A percentile compares a stretch with the other conserved stretches of the same genome.
Evolutionary conservation across 2,888 invertebrate species (phyloP).

Genomic region (Ichneumoninae sp.): DNA sequence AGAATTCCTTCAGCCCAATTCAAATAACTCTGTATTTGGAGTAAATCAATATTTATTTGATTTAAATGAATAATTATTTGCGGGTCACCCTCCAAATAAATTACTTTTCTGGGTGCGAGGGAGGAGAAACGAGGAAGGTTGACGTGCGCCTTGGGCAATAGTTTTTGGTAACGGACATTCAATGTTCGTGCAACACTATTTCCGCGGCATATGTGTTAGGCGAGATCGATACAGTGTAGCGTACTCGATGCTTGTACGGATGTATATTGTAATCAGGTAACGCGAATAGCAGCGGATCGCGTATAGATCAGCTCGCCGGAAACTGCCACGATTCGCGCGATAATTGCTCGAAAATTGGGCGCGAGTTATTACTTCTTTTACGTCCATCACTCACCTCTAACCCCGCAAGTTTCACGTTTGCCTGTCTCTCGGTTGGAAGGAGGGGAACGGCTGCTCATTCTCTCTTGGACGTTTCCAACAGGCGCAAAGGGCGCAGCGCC

Average conservation of each 20-base stretch:
- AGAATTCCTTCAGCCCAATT: too few species aligned
- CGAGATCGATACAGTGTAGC: conserved; percentile 43
- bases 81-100: too few species aligned
- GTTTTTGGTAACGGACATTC: conserved; percentile 34
- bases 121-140: conserved; percentile 41
- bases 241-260: background rate
- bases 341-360: conserved; percentile 69
- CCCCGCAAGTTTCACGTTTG: conserved; percentile 26
- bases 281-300: conserved; percentile 17
- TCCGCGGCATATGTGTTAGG: background rate
- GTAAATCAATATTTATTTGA: too few species aligned
- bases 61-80: too few species aligned
- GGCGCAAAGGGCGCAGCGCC: conserved; percentile 76
- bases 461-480: conserved; percentile 72
- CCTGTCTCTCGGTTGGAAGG: conserved; percentile 68
- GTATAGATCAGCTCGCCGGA: conserved; percentile 54
- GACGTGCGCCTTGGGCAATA: conserved; percentile 19
- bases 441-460: conserved; percentile 76
- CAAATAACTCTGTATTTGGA: too few species aligned
- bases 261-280: conserved; percentile 34
- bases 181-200: conserved; percentile 27
- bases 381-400: conserved; percentile 78
- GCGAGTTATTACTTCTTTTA: conserved; percentile 74
- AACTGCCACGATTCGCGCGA: conserved; percentile 66
- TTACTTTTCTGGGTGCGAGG: too few species aligned